These are phyloP conservation scores for Rana temporaria DNA, from an alignment of 2,113 vertebrate genomes.

Conservation along the genomic window DNA sequence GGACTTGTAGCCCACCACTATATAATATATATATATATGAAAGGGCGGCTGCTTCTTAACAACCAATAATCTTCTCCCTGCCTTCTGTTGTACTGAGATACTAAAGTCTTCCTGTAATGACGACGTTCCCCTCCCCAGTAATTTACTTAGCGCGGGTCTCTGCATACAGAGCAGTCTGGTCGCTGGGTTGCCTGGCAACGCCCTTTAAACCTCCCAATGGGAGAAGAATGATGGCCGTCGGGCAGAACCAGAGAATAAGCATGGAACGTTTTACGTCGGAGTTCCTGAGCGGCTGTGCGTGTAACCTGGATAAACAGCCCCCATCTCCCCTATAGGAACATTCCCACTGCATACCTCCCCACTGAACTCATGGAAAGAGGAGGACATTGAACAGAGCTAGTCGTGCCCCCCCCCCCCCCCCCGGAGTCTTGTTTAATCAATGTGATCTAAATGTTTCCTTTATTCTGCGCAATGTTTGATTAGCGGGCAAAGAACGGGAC, in stretches of 20 bases:
- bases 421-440: too few species aligned
- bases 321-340: background rate
- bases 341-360: background rate
- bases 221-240: background rate
- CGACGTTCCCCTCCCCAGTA: background rate
- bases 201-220: constrained; percentile 15
- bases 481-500: background rate
- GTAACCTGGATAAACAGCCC: background rate
- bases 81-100: too few species aligned
- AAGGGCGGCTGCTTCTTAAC: too few species aligned
- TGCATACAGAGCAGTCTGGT: background rate
- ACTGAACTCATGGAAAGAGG: constrained; percentile 7
- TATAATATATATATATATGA: too few species aligned
- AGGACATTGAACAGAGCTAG: too few species aligned
- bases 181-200: background rate
- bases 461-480: background rate
- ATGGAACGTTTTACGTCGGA: background rate
- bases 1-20: too few species aligned
- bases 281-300: background rate
- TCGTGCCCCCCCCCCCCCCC: too few species aligned
- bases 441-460: too few species aligned
- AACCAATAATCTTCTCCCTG: too few species aligned
- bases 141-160: background rate
- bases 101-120: background rate
- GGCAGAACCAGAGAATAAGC: background rate